Evolutionary conservation across 2,888 invertebrate species (phyloP), one percentile per base, ranked within the genome.

Genomic region (Drosophila kokeensis): DNA sequence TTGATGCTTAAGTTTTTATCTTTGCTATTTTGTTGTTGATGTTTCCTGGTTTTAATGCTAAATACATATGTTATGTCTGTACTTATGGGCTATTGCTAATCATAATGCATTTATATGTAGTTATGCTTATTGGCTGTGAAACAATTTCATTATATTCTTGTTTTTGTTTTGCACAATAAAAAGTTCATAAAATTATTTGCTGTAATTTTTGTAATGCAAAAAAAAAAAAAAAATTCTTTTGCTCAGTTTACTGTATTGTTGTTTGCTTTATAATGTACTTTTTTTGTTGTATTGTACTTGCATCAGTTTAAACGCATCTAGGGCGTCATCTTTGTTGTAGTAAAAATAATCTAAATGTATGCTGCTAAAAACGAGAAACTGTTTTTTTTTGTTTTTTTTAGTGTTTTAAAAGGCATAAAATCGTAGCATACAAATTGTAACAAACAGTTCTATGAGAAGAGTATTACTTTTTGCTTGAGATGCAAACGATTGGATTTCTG

Each of bases 1-100:
- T 69, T 75, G 53, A 34, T 71, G 69, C 79, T 79, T 81, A 80
- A 67, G 74, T 78, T 70, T 48, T 64, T 69, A 68, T 84, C 78
- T 83, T 81, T 81, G 82, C 62, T 73, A 73, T 71, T 67, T 68
- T 62, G 54, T 75, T 66, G 55, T 74, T 69, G 60, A 34, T 68
- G 53, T 70, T 55, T 38, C 54, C 55, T 63, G 57, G 58, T 54
- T 55, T 65, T 70, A 72, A 79, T 78, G 57, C 73, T 70, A 76
- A 62, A 73, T 76, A 73, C 73, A 82, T 72, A 75, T 83, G 53
- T 59, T 87, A 69, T n/a, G n/a, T 72, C 76, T 71, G 82, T 81
- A 82, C 89, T 90, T 90, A 89, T 83, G 83, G 89, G 88, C 90
- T 90, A 90, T 89, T 89, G 87, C 80, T 90, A 85, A 87, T 82